A percentile compares a stretch with the other conserved stretches of the same genome.
Conservation (phyloP, 1,140 invertebrate species). For the Matsumurasca onukii region DNA sequence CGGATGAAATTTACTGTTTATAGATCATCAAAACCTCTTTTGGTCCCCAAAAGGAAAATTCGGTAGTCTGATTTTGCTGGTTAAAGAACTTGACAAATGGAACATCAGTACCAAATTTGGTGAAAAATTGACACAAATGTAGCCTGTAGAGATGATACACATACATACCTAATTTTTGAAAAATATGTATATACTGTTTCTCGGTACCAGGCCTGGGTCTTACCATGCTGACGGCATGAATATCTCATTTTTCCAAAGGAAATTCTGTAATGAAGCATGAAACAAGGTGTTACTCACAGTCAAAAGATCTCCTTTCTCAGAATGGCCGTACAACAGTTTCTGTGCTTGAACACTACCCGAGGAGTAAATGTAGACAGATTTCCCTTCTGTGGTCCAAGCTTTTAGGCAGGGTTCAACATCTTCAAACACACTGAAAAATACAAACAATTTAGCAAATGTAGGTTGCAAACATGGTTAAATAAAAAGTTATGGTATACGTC, state of each 20-base stretch:
- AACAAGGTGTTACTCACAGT: slow-evolving; percentile 50
- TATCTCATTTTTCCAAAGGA: background rate
- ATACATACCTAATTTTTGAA: no score
- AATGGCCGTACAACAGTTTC: slow-evolving; percentile 81
- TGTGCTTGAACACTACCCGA: slow-evolving; percentile 92
- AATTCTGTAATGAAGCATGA: background rate
- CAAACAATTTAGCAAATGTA: no score
- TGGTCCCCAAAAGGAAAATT: no score
- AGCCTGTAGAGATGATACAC: no score
- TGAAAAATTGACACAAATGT: background rate
- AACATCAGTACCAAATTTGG: background rate
- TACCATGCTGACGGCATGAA: background rate
- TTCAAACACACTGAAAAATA: slow-evolving; percentile 72
- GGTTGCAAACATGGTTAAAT: no score
- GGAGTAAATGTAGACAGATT: slow-evolving; percentile 84
- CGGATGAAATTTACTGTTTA: no score
- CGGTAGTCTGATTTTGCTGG: no score
- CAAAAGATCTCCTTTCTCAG: slow-evolving; percentile 72
- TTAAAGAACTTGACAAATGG: no score
- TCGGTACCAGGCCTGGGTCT: background rate
- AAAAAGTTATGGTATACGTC: no score
- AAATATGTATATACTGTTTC: no score
- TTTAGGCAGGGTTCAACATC: slow-evolving; percentile 77
- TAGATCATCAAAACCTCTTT: no score
- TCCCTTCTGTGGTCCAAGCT: slow-evolving; percentile 62